A percentile compares a stretch with the other conserved stretches of the same genome.
phyloP scores from a whole-genome alignment of 2,888 invertebrate species.

The Meiosimyza platycephala region DNA sequence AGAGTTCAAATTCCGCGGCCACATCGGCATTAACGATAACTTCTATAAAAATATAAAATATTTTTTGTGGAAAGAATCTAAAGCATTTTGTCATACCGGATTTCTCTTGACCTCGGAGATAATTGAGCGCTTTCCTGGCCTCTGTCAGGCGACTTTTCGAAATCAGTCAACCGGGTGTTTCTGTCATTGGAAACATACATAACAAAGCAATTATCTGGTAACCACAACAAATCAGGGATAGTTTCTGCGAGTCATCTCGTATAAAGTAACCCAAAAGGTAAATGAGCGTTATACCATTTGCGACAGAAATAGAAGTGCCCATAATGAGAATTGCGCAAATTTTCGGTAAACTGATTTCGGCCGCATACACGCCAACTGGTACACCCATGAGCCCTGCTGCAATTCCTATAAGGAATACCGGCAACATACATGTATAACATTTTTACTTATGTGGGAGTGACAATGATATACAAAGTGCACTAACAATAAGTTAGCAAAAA shows the following conservation, averaged over 20 bases:
- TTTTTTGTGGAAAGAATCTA: too few relatives aligned
- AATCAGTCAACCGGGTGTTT: conserved; percentile 78
- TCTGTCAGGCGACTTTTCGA: conserved; percentile 71
- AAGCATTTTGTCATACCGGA: conserved; percentile 48
- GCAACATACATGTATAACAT: background rate
- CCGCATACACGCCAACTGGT: conserved; percentile 65
- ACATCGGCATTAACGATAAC: conserved; percentile 58
- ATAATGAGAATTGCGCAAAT: conserved; percentile 75
- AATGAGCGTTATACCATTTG: conserved; percentile 73
- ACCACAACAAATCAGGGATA: conserved; percentile 59
- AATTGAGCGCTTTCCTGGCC: conserved; percentile 72
- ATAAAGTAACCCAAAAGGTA: conserved; percentile 73
- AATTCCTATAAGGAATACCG: conserved; percentile 51
- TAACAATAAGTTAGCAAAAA: too few relatives aligned
- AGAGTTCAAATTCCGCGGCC: conserved; percentile 54
- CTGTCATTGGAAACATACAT: conserved; percentile 71
- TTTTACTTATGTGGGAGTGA: background rate
- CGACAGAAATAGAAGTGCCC: conserved; percentile 73
- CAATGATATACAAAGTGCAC: too few relatives aligned
- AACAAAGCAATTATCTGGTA: conserved; percentile 62
- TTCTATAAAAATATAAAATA: conserved; percentile 45
- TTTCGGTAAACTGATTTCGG: conserved; percentile 69
- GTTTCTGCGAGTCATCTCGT: conserved; percentile 62
- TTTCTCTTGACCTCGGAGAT: conserved; percentile 71
- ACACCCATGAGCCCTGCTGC: conserved; percentile 63